Evolutionary conservation across 2,888 invertebrate genomes (phyloP).

Genomic region (Campoplex capitator): DNA sequence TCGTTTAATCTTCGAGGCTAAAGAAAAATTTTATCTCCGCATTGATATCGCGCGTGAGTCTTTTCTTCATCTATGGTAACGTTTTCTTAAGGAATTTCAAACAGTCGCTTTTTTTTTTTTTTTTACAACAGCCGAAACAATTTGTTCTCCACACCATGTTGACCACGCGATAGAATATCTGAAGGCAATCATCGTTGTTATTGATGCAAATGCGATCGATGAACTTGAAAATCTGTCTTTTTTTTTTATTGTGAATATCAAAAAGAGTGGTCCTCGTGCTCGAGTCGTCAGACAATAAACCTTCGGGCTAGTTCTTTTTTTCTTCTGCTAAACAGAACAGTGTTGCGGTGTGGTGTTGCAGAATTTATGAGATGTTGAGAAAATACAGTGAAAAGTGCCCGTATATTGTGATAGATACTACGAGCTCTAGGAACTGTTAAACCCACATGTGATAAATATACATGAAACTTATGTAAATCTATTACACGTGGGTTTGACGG

Average conservation of each 20-base stretch:
- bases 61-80: background rate
- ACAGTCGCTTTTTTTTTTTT: background rate
- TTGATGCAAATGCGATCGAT: background rate
- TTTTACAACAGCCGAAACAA: background rate
- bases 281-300: background rate
- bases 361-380: background rate
- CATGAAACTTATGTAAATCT: constrained; percentile 12
- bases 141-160: background rate
- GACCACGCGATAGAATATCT: background rate
- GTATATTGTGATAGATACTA: background rate
- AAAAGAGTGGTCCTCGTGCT: background rate
- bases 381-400: background rate
- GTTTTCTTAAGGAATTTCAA: background rate
- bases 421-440: constrained; percentile 12
- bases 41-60: background rate
- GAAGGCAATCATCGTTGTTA: background rate
- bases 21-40: background rate
- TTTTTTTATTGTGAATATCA: background rate
- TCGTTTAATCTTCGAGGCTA: background rate
- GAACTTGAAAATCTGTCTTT: background rate
- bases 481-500: constrained; percentile 20
- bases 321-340: background rate
- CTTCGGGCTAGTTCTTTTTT: background rate
- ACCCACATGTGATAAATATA: constrained; percentile 9
- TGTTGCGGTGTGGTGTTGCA: background rate